phyloP scores from a whole-genome alignment of 2,113 vertebrate genomes.

The Rhinogobius similis region DNA sequence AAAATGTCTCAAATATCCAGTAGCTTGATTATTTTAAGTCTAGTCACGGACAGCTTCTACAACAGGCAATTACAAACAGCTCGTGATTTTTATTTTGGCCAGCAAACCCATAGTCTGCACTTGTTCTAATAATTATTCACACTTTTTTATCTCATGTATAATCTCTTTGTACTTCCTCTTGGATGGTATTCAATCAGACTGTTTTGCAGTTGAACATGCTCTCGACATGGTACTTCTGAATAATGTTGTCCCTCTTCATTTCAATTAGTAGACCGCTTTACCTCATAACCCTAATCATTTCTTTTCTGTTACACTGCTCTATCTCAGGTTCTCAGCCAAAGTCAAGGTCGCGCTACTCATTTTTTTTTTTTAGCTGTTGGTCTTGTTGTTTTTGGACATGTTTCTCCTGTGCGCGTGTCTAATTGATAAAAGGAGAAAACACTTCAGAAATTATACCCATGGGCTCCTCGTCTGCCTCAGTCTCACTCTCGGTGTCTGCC shows the following conservation, averaged over 20 bases:
- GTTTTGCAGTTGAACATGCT: conserved; percentile 85
- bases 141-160: conserved; percentile 40
- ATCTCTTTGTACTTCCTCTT: conserved; percentile 51
- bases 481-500: conserved; percentile 41
- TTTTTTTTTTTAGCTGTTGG: conserved; percentile 15
- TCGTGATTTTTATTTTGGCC: conserved; percentile 16
- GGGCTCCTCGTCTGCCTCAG: conserved; percentile 31
- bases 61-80: conserved; percentile 11
- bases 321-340: conserved; percentile 16
- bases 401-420: conserved; percentile 52
- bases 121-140: conserved; percentile 1
- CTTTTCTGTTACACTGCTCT: conserved; percentile 23
- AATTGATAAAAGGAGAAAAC: conserved; percentile 67
- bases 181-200: conserved; percentile 85
- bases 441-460: conserved; percentile 73
- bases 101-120: background rate
- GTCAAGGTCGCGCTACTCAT: conserved; percentile 55
- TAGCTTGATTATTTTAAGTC: background rate
- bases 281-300: conserved; percentile 61
- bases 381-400: conserved; percentile 37
- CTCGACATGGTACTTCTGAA: conserved; percentile 85
- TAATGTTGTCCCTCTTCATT: conserved; percentile 90
- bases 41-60: background rate
- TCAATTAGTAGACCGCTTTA: conserved; percentile 87
- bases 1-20: conserved; percentile 23